Evolutionary conservation across 2,888 invertebrate species (phyloP).

Genomic region (Thereva unica): DNA sequence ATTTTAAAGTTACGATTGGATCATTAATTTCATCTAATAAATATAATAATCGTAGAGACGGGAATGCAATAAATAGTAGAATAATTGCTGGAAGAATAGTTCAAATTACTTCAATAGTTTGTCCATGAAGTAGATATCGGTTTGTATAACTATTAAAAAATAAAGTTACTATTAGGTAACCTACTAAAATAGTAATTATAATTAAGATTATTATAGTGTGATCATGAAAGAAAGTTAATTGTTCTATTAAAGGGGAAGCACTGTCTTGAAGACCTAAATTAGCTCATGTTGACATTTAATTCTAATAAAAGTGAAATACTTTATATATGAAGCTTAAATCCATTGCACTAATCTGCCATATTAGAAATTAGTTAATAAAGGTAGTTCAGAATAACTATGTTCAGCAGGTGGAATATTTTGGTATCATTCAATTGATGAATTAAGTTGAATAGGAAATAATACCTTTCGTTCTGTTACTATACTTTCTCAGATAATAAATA

Average conservation of each 20-base stretch:
- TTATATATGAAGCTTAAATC: conserved; percentile 71
- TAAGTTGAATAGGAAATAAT: conserved; percentile 60
- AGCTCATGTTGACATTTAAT: conserved; percentile 63
- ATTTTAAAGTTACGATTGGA: conserved; percentile 64
- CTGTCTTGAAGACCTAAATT: conserved; percentile 65
- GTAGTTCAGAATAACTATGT: conserved; percentile 65
- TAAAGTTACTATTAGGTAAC: conserved; percentile 63
- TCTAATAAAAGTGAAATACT: conserved; percentile 66
- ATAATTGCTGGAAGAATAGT: conserved; percentile 66
- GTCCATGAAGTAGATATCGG: conserved; percentile 63
- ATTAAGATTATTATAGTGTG: conserved; percentile 65
- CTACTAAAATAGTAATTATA: conserved; percentile 65
- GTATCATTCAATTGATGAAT: conserved; percentile 66
- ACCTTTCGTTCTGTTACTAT: conserved; percentile 62
- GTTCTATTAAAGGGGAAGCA: conserved; percentile 68
- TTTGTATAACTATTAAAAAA: conserved; percentile 64
- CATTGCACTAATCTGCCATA: conserved; percentile 67
- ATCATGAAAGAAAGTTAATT: conserved; percentile 68
- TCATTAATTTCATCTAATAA: conserved; percentile 66
- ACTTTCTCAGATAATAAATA: conserved; percentile 61
- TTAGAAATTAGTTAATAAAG: conserved; percentile 66
- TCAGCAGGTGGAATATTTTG: conserved; percentile 64
- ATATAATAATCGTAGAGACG: conserved; percentile 66
- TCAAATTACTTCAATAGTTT: conserved; percentile 69
- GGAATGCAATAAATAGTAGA: conserved; percentile 67